Conservation (phyloP, 2,113 vertebrate species). For the Microtus oregoni region DNA sequence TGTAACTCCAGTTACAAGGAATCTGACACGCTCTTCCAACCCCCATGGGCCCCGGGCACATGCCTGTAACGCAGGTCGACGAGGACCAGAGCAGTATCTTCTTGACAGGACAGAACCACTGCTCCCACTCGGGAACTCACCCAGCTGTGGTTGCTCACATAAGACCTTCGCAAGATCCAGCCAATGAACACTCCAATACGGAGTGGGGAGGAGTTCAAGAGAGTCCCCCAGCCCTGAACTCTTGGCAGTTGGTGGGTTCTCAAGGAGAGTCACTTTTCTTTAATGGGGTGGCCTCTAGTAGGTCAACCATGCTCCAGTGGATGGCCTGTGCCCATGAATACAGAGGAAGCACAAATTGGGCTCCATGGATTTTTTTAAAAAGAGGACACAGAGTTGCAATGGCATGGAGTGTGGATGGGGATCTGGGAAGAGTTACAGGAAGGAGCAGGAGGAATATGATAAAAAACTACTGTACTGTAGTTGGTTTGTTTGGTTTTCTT, state of each 20-base stretch:
- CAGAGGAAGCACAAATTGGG: background rate
- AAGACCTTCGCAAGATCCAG: background rate
- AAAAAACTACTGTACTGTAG: background rate
- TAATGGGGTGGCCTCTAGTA: background rate
- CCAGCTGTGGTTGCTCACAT: too few relatives aligned
- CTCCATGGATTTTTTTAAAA: too few relatives aligned
- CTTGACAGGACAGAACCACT: background rate
- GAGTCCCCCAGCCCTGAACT: background rate
- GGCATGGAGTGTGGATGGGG: too few relatives aligned
- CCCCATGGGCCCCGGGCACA: background rate
- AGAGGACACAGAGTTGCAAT: background rate
- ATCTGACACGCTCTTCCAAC: background rate
- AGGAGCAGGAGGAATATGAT: background rate
- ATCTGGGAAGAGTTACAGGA: background rate
- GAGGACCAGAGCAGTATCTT: background rate
- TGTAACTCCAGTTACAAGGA: background rate
- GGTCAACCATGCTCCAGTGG: too few relatives aligned
- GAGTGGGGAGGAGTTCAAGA: background rate
- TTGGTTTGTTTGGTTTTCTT: too few relatives aligned
- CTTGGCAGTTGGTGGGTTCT: background rate
- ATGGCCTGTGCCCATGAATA: background rate
- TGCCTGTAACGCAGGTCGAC: too few relatives aligned
- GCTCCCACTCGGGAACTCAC: background rate
- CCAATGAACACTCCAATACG: too few relatives aligned
- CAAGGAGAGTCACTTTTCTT: background rate